Base-by-base conservation (phyloP, 1,140 invertebrate genomes). In the Drosophila paulistorum region DNA sequence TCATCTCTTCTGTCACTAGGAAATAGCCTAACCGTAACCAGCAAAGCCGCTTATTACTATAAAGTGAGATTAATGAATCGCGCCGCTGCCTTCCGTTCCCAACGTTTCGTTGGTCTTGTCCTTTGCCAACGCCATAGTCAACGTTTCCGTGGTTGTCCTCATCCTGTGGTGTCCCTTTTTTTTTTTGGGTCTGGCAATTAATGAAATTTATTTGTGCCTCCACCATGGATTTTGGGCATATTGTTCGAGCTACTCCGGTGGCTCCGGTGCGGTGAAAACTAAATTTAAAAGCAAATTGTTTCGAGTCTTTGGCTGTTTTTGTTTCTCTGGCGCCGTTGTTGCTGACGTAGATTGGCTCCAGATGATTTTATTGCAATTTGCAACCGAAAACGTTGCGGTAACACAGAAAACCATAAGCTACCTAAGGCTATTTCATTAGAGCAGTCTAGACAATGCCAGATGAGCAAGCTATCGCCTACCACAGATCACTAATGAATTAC, bases 1-100 rank as follows among this genome's bases (percentile, higher is more conserved):
- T 11, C n/a, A 45, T 10, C 55, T 9, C n/a, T 33, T 23, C 55
- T 58, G 7, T 13, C 14, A 33, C 33, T 45, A 11, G 14, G 33
- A 42, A 55, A 65, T 71, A 75, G 68, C 58, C 81, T 59, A 86
- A 83, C 67, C 77, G 76, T 71, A 89, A 83, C 83, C 83, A 83
- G 73, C 68, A 90, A 81, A 89, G 86, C 85, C 82, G 85, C 85
- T 89, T 89, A 89, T 89, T 89, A 90, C 85, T 90, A 90, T 89
- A 89, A 90, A 89, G 85, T 90, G 78, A 90, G 87, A 89, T 89
- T 89, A 89, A 89, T 89, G 85, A 89, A 89, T 81, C 37, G 74
- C 68, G 41, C 48, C 68, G 20, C 30, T 41, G 51, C 35, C 65
- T 54, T 39, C 54, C 20, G 11, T 51, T 54, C 39, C 11, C 14